Percentiles rank a stretch among this genome's conserved stretches.
phyloP scores from a whole-genome alignment of 2,113 vertebrate species.

The Zapornia atra region DNA sequence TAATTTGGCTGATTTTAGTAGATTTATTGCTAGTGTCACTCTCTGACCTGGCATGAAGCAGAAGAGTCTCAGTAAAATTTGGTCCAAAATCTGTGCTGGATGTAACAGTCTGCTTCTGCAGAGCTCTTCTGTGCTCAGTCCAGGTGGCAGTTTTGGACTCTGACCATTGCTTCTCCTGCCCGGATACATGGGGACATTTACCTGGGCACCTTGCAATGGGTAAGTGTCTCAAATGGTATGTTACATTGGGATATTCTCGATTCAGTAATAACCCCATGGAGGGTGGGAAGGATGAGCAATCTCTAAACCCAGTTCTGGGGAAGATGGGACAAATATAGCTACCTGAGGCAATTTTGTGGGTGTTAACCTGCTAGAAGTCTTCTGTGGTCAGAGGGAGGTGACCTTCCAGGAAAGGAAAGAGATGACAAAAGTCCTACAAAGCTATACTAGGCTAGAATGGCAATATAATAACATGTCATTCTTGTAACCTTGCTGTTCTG shows the following conservation, averaged over 20 bases:
- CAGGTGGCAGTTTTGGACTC: not conserved
- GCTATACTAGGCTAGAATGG: constrained; percentile 4
- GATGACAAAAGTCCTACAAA: not conserved
- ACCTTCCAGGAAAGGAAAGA: not conserved
- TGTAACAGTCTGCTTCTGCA: not conserved
- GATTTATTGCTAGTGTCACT: not conserved
- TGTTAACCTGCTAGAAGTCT: not conserved
- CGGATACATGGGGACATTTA: not conserved
- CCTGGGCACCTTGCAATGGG: not conserved
- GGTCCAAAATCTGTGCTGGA: not conserved
- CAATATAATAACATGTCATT: not conserved
- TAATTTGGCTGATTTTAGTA: not conserved
- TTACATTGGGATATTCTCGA: not conserved
- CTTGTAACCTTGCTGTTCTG: not conserved
- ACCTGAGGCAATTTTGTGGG: too few species aligned
- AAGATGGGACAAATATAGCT: not conserved
- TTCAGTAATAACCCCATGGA: not conserved
- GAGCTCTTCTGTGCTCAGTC: not conserved
- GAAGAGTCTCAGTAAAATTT: not conserved
- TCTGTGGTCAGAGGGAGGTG: not conserved
- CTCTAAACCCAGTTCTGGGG: not conserved
- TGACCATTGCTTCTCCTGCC: not conserved
- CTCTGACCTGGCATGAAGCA: not conserved
- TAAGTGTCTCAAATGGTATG: not conserved
- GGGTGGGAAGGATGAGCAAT: not conserved